Percentiles rank a stretch among this genome's conserved stretches.
Conservation (phyloP, 2,113 vertebrate genomes). For the Mola mola region DNA sequence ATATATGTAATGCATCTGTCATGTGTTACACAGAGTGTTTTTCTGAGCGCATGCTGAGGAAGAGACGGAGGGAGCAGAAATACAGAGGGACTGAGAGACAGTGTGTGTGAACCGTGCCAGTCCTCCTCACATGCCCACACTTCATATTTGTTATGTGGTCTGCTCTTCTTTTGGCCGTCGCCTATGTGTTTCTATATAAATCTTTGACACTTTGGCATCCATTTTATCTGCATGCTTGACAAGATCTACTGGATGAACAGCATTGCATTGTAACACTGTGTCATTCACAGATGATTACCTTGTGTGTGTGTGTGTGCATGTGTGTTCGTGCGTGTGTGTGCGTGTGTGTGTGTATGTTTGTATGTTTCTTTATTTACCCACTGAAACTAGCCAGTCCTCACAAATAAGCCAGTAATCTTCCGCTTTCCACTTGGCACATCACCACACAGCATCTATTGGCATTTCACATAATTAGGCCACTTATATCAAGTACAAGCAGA, state of each 20-base stretch:
- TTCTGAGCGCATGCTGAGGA: constrained; percentile 6
- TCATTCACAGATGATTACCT: constrained; percentile 62
- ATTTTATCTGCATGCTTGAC: constrained; percentile 40
- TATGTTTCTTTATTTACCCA: constrained; percentile 20
- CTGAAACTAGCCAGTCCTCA: constrained; percentile 34
- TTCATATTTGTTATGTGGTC: constrained; percentile 7
- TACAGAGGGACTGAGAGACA: constrained; percentile 28
- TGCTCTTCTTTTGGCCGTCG: constrained; percentile 6
- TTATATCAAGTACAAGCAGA: constrained; percentile 64
- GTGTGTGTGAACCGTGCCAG: neutral
- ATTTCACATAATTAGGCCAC: constrained; percentile 72
- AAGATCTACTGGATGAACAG: constrained; percentile 46
- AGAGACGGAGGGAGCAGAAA: constrained; percentile 8
- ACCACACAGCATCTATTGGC: constrained; percentile 42
- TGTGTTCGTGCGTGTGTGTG: constrained; percentile 13
- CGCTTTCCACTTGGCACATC: constrained; percentile 34
- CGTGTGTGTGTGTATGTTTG: constrained; percentile 2
- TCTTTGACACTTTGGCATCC: constrained; percentile 39
- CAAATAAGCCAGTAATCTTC: constrained; percentile 69
- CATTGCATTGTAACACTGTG: constrained; percentile 2
- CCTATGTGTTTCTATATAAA: constrained; percentile 33
- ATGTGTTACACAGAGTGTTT: constrained; percentile 45
- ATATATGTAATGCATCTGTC: constrained; percentile 45
- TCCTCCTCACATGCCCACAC: constrained; percentile 12
- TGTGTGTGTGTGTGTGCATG: constrained; percentile 20